phyloP scores from a whole-genome alignment of 1,140 invertebrate species.

The Zaprionus taronus region DNA sequence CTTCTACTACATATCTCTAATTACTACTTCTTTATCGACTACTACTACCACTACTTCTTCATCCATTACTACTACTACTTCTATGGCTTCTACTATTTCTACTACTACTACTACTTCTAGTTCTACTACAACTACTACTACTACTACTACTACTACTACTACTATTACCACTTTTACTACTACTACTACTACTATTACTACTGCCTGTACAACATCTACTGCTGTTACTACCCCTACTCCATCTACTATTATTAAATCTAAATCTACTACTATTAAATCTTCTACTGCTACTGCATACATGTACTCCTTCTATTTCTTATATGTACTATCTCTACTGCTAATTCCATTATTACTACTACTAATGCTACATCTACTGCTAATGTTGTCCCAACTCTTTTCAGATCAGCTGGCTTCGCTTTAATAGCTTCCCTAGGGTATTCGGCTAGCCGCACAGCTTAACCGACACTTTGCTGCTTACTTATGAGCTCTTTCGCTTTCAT shows the following conservation, averaged over 20 bases:
- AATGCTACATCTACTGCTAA: not conserved
- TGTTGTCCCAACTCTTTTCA: not conserved
- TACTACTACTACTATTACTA: not conserved
- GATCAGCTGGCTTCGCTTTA: not conserved
- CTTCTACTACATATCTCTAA: too few species aligned
- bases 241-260: too few species aligned
- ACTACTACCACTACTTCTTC: too few species aligned
- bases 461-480: constrained; percentile 26
- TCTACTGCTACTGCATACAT: too few species aligned
- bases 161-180: not conserved
- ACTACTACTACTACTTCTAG: not conserved
- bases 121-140: too few species aligned
- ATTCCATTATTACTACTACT: not conserved
- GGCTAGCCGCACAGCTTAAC: not conserved
- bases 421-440: not conserved
- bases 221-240: too few species aligned
- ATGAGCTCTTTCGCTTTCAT: constrained; percentile 41
- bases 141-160: too few species aligned
- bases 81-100: not conserved
- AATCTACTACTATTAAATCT: not conserved
- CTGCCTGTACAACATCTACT: too few species aligned
- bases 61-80: too few species aligned
- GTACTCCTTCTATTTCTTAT: too few species aligned
- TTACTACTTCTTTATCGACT: too few species aligned
- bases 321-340: not conserved